These are phyloP conservation scores for Pseudococcus viburni DNA, from an alignment of 2,888 invertebrate species.

Conservation along the genomic window DNA sequence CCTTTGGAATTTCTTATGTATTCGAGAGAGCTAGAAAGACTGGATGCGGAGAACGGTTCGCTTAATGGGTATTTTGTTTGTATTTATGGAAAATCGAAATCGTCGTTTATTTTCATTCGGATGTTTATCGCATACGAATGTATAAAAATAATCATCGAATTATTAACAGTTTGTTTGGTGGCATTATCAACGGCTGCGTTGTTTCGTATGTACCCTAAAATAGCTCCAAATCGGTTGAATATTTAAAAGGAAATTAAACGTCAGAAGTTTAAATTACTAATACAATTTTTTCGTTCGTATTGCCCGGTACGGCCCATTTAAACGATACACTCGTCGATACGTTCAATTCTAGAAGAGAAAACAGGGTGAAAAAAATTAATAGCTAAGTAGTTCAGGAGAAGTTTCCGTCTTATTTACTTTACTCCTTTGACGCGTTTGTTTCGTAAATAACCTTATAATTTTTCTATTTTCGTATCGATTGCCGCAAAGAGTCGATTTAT, in stretches of 20 bases:
- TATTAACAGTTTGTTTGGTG: constrained; percentile 7
- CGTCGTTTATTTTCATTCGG: not conserved
- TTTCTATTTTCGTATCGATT: constrained; percentile 46
- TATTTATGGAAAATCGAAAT: constrained; percentile 12
- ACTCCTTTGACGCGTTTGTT: not conserved
- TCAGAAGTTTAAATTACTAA: constrained; percentile 35
- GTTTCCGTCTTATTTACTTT: constrained; percentile 38
- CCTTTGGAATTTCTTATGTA: not conserved
- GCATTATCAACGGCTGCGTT: not conserved
- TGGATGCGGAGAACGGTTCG: not conserved
- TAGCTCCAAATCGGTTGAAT: constrained; percentile 25
- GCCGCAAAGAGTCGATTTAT: not conserved
- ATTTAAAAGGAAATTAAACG: constrained; percentile 55
- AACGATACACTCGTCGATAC: not conserved
- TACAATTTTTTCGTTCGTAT: constrained; percentile 26
- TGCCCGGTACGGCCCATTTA: not conserved
- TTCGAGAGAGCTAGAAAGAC: not conserved
- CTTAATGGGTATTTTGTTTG: constrained; percentile 2
- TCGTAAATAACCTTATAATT: constrained; percentile 48
- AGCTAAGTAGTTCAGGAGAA: not conserved
- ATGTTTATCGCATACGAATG: not conserved
- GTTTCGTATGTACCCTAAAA: not conserved
- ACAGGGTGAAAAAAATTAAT: not conserved
- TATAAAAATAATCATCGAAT: constrained; percentile 14
- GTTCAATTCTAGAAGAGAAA: not conserved